phyloP scores from a whole-genome alignment of 2,797 vertebrate species.

The Gobio occitaniae region DNA sequence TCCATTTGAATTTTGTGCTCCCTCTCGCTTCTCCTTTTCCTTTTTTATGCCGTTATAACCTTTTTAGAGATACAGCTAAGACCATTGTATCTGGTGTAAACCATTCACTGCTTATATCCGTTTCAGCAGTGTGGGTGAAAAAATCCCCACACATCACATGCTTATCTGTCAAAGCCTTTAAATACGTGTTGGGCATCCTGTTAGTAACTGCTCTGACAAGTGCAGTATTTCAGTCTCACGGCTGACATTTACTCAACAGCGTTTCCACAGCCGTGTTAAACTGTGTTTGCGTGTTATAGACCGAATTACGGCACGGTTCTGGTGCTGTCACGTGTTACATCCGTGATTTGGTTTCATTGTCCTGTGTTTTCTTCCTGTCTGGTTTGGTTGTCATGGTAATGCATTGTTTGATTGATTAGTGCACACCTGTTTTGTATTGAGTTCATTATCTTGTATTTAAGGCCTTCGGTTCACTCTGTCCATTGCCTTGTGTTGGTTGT shows the following conservation, averaged over 20 bases:
- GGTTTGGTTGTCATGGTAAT: background rate
- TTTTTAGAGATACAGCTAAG: conserved; percentile 57
- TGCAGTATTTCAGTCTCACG: conserved; percentile 53
- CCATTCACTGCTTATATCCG: conserved; percentile 58
- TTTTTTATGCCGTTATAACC: conserved; percentile 52
- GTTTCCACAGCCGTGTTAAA: conserved; percentile 20
- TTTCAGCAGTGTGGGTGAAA: conserved; percentile 60
- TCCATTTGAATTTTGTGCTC: conserved; percentile 76
- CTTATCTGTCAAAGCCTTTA: conserved; percentile 64
- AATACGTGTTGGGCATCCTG: conserved; percentile 61
- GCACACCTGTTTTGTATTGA: background rate
- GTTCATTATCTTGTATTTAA: background rate
- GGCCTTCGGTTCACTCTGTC: background rate
- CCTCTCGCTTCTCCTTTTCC: conserved; percentile 45
- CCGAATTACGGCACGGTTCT: background rate
- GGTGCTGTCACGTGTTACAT: too few relatives aligned
- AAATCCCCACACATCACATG: conserved; percentile 51
- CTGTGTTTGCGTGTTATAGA: conserved; percentile 35
- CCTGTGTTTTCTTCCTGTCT: background rate
- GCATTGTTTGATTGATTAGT: background rate
- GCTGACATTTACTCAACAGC: conserved; percentile 52
- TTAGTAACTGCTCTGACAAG: conserved; percentile 61
- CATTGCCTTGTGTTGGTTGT: too few relatives aligned
- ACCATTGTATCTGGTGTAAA: conserved; percentile 57
- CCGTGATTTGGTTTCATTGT: background rate